Evolutionary conservation across 2,888 invertebrate genomes (phyloP).

Genomic region (Ctenicera cuprea): DNA sequence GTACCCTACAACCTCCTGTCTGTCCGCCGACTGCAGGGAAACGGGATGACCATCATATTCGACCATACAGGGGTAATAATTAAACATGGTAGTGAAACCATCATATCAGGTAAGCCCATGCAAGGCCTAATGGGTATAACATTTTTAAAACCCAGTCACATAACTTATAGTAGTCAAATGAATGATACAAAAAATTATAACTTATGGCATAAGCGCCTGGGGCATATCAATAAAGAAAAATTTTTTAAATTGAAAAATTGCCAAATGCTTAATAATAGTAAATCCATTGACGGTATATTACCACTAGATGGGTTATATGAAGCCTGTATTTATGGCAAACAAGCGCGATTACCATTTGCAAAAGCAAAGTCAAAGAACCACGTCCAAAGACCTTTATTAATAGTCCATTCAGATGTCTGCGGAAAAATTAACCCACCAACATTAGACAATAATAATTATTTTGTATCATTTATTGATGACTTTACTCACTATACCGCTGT

Average conservation of each 20-base stretch:
- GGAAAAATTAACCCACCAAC: slow-evolving; percentile 42
- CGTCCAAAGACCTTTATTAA: slow-evolving; percentile 44
- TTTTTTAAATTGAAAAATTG: slow-evolving; percentile 59
- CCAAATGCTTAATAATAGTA: slow-evolving; percentile 58
- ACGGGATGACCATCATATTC: slow-evolving; percentile 62
- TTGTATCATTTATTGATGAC: slow-evolving; percentile 46
- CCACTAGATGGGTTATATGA: slow-evolving; percentile 41
- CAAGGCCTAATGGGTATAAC: slow-evolving; percentile 36
- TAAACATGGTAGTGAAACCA: slow-evolving; percentile 53
- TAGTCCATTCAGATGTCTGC: slow-evolving; percentile 48
- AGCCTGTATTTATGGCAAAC: slow-evolving; percentile 50
- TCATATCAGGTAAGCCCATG: slow-evolving; percentile 59
- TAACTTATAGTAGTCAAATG: background rate
- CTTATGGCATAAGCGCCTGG: slow-evolving; percentile 62
- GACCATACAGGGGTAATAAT: slow-evolving; percentile 59
- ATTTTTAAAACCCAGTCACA: background rate
- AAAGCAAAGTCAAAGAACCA: slow-evolving; percentile 39
- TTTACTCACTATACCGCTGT: slow-evolving; percentile 42
- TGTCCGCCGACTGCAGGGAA: slow-evolving; percentile 59
- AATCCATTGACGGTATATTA: slow-evolving; percentile 50
- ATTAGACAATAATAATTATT: slow-evolving; percentile 42
- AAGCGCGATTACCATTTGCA: slow-evolving; percentile 43
- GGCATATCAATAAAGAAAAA: slow-evolving; percentile 60
- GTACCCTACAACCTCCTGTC: slow-evolving; percentile 63
- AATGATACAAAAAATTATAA: slow-evolving; percentile 53